A percentile compares a stretch with the other conserved stretches of the same genome.
Evolutionary conservation across 1,140 invertebrate genomes (phyloP).

Genomic region (honey bee (Apis mellifera)): DNA sequence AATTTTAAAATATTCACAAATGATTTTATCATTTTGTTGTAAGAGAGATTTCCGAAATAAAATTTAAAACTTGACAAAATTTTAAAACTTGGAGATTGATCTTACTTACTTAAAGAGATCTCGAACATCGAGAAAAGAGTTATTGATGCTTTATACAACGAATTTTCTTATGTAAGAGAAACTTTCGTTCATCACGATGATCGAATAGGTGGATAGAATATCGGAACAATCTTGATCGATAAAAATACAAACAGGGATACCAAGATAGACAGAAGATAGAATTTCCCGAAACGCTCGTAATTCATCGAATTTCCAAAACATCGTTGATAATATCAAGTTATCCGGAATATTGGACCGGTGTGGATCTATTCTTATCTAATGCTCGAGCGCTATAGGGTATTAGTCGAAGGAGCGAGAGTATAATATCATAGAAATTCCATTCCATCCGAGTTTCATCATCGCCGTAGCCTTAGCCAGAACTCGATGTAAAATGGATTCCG

Average conservation of each 20-base stretch:
- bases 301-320: conserved; percentile 19
- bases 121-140: too few species aligned
- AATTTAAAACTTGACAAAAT: too few species aligned
- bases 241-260: neutral
- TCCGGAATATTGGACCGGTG: neutral
- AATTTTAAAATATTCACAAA: too few species aligned
- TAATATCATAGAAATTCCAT: conserved; percentile 47
- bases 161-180: too few species aligned
- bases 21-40: too few species aligned
- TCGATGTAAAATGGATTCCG: conserved; percentile 46
- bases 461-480: conserved; percentile 9
- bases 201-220: too few species aligned
- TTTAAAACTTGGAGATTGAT: too few species aligned
- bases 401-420: neutral
- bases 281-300: neutral
- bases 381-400: neutral
- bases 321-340: conserved; percentile 18
- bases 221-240: neutral
- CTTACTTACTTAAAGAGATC: too few species aligned
- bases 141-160: too few species aligned
- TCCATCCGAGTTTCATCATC: conserved; percentile 42
- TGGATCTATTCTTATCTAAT: neutral
- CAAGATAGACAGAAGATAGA: neutral
- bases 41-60: too few species aligned
- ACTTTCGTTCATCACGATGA: too few species aligned